Base-by-base conservation (phyloP, 2,888 invertebrate species). In the Bellardia bayeri region DNA sequence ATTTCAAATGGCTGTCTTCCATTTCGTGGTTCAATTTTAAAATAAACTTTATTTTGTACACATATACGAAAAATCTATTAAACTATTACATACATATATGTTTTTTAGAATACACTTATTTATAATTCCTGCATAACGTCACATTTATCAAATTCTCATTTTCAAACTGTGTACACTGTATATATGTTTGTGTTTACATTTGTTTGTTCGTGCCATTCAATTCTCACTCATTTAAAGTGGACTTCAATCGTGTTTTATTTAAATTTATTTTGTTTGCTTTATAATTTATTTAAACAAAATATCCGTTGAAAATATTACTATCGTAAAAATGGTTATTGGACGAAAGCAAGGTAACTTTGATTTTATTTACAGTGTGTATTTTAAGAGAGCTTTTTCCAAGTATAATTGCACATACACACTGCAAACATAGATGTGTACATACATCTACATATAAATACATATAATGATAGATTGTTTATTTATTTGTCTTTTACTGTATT, bases 201-300 rank as follows among this genome's bases (percentile, higher is more conserved):
- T 3, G 45, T 69, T 58, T 74, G 42, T 56, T 45, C 7, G 30
- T 40, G 30, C 66, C 64, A 42, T 33, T 63, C 16, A 63, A 78
- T 54, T 54, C 4, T 78, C 49, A 6, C 72, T 54, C 49, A 49
- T 66, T 23, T 7, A 78, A 82, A 40, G 13, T 74, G 40, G 40
- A 66, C 72, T 84, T 79, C 64, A 84, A 37, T 51, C 49, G 45
- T 58, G 23, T 66, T 68, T 78, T 45, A 74, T 79, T 84, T 61
- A 56, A 83, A 84, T 84, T 84, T 64, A 71, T 83, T 83, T 76
- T 63, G 45, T 78, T 71, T 45, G 45, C 11, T 45, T 45, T 45
- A 45, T 45, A 45, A 84, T 84, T 79, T 84, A 58, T 79, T 66
- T 64, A 79, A 79, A 84, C 42, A 78, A 64, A 84, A 83, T 68